Percentiles rank a stretch among this genome's conserved stretches.
These are phyloP conservation scores for Cephus cinctus DNA, from an alignment of 1,140 invertebrate genomes.

Conservation along the genomic window DNA sequence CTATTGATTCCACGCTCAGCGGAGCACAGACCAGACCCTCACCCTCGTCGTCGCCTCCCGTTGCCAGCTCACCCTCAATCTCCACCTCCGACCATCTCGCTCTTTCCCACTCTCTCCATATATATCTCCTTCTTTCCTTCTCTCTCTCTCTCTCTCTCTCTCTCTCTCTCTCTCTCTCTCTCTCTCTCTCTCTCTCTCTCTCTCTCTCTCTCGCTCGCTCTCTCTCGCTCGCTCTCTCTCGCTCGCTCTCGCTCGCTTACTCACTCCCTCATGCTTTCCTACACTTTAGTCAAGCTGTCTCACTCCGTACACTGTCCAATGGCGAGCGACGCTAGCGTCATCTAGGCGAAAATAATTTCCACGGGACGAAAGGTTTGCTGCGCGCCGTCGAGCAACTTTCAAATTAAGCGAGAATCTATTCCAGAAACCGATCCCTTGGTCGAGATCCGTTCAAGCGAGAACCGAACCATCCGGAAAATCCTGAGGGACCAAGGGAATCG, in stretches of 20 bases:
- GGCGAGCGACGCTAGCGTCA: conserved; percentile 13
- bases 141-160: conserved; percentile 8
- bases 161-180: conserved; percentile 11
- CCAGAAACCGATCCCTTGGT: conserved; percentile 5
- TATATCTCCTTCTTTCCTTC: conserved; percentile 16
- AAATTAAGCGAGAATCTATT: too few species aligned
- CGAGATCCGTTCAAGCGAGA: neutral
- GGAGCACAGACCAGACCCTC: conserved; percentile 42
- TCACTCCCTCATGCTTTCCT: conserved; percentile 21
- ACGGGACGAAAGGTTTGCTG: too few species aligned
- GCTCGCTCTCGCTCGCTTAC: conserved; percentile 10
- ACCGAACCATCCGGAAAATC: too few species aligned
- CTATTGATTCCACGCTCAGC: conserved; percentile 52
- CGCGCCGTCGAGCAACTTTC: too few species aligned
- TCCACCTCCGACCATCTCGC: conserved; percentile 10
- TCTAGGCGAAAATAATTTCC: conserved; percentile 19
- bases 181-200: conserved; percentile 8
- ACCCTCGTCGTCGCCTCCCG: neutral
- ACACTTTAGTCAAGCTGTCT: conserved; percentile 26
- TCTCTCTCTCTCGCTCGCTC: conserved; percentile 12
- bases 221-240: conserved; percentile 5
- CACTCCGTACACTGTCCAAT: conserved; percentile 3
- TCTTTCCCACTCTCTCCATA: conserved; percentile 11
- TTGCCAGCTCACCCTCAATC: conserved; percentile 8
- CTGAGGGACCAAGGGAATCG: too few species aligned